Percentiles rank a stretch among this genome's conserved stretches.
Conservation (phyloP, 2,797 vertebrate genomes). For the Sternarchorhynchus goeldii region DNA sequence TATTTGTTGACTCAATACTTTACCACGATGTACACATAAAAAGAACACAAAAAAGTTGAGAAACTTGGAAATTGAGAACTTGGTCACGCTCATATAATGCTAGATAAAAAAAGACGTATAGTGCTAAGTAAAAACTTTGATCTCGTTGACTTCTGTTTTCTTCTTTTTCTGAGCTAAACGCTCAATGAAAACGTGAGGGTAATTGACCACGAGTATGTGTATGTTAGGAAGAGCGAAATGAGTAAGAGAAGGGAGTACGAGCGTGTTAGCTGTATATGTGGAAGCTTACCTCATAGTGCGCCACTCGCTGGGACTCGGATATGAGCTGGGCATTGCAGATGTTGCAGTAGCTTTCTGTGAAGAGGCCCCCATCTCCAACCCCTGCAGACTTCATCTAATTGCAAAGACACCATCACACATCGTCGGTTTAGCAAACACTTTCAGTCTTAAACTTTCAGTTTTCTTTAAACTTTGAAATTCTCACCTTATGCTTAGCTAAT, state of each 20-base stretch:
- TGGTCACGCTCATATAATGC: too few relatives aligned
- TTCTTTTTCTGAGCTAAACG: too few relatives aligned
- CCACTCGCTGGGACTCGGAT: constrained; percentile 71
- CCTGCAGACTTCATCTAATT: constrained; percentile 71
- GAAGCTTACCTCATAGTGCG: constrained; percentile 70
- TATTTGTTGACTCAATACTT: too few relatives aligned
- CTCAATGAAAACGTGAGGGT: too few relatives aligned
- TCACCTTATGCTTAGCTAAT: background rate
- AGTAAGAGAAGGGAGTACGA: background rate
- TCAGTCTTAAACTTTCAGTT: background rate
- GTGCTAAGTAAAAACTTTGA: too few relatives aligned
- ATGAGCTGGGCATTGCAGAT: constrained; percentile 74
- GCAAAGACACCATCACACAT: constrained; percentile 33
- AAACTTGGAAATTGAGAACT: too few relatives aligned
- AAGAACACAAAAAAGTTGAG: too few relatives aligned
- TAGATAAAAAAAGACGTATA: too few relatives aligned
- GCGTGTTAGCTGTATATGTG: constrained; percentile 4
- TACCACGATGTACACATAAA: too few relatives aligned
- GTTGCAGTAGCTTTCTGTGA: constrained; percentile 73
- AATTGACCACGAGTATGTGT: background rate
- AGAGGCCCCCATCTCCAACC: constrained; percentile 62
- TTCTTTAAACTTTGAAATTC: background rate
- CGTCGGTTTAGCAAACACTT: background rate
- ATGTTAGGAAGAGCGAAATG: background rate
- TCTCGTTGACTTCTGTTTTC: too few relatives aligned